Base-by-base conservation (phyloP, 2,888 invertebrate species). In the Dione juno region DNA sequence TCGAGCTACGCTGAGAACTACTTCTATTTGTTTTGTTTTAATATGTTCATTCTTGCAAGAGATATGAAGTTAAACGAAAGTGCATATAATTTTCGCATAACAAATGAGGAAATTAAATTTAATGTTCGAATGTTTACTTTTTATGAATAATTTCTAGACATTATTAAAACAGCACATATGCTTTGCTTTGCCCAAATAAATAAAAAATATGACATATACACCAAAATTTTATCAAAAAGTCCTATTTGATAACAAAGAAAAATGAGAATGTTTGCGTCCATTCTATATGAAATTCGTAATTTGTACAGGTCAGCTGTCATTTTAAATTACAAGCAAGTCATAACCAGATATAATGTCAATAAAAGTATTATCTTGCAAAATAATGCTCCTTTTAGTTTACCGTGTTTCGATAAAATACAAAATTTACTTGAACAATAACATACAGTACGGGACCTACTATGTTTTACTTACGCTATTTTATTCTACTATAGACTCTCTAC, bases 361-460 rank as follows among this genome's bases (percentile, higher is more conserved):
- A 41, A 16, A 53, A 53, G 35, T 63, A 53, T 53, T 63, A 68
- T 68, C 53, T 45, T 45, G 43, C 14, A 10, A 37, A 37, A 68
- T 63, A 53, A 63, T 45, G 43, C 35, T 40, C 61, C 19, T 16
- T 53, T 52, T 52, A 21, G 40, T 40, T 35, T 58, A 21, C 40
- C 40, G 59, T 37, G 63, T 59, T 58, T 65, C 52, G 43, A 75
- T 77, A 74, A 76, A 69, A 73, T 41, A 63, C 66, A 70, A 75
- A 68, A 70, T 74, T 72, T 64, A 88, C 85, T 88, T 84, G 76
- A 80, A 83, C 85, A 86, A 88, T 89, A 86, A 87, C 86, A 88
- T 86, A 28, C 45, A 35, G 37, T 58, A 16, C 13, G 14, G 58
- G 40, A 19, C 14, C 41, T 59, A 59, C 58, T 14, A 59, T 21